A percentile compares a stretch with the other conserved stretches of the same genome.
Conservation (phyloP, 2,113 vertebrate species). For the Pygoscelis adeliae region DNA sequence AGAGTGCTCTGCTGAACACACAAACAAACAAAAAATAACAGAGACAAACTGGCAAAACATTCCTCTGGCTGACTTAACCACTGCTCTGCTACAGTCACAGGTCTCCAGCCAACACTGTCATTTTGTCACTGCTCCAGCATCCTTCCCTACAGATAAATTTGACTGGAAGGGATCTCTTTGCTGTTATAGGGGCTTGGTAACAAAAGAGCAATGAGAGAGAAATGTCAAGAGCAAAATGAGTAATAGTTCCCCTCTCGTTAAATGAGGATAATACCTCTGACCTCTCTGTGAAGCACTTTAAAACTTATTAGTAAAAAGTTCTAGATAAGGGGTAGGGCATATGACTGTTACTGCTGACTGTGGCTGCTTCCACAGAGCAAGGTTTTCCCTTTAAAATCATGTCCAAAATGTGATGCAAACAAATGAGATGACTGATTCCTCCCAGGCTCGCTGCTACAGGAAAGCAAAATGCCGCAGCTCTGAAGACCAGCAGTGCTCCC, state of each 20-base stretch:
- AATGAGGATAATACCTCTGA: constrained; percentile 1
- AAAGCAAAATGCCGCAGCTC: neutral
- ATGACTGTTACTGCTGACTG: neutral
- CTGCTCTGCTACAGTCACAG: constrained; percentile 74
- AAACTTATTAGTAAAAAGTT: neutral
- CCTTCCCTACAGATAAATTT: constrained; percentile 68
- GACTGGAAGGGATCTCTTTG: constrained; percentile 68
- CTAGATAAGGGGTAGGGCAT: neutral
- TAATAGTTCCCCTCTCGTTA: neutral
- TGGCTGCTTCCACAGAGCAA: neutral
- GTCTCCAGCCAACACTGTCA: neutral
- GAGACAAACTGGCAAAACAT: constrained; percentile 64
- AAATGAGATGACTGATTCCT: neutral
- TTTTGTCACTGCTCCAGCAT: constrained; percentile 63
- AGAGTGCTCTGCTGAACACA: constrained; percentile 82
- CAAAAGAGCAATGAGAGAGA: neutral
- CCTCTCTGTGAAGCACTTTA: neutral
- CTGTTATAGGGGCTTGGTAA: neutral
- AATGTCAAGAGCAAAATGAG: neutral
- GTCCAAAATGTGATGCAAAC: neutral
- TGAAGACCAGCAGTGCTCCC: neutral
- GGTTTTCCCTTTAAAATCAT: neutral
- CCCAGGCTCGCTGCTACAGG: neutral
- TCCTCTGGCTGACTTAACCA: constrained; percentile 75
- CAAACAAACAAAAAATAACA: constrained; percentile 80